Evolutionary conservation across 2,113 vertebrate genomes (phyloP), one percentile per base, ranked within the genome.

Genomic region (Turnix velox): DNA sequence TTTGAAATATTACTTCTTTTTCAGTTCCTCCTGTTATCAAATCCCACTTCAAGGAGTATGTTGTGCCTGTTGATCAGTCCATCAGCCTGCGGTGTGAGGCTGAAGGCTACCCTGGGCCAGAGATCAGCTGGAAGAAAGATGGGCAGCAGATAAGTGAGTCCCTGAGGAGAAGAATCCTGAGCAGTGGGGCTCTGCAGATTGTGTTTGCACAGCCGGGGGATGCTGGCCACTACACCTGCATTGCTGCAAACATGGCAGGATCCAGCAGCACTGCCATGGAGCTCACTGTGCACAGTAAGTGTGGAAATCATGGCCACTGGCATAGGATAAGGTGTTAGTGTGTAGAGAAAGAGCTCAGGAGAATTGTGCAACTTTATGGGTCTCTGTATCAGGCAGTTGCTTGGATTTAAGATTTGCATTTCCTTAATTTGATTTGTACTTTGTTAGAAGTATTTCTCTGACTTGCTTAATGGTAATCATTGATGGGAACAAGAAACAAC

Each of bases 21-120:
- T 77, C 88, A 99, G 99, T 99, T 27, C 98, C 99, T 91, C 99
- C 99, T 51, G 90, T 95, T 78, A 99, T 99, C 94, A 98, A 62
- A 74, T 91, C 98, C 55, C 97, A 97, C 14, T 78, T 82, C 9
- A 95, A 96, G 74, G 97, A 97, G 27, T 98, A 99, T 5, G 39
- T 97, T 11, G 97, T 96, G 54, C 84, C 97, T 4, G 86, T 98
- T 94, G 99, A 99, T 95, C 98, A 98, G 27, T 98, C 99, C n/a
- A 92, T 98, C 83, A 98, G 93, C 6, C 97, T 99, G 33, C 96
- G 96, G 2, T 99, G 99, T 75, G 97, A 98, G 37, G 93, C 98
- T 4, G 97, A 98, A 2, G 99, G 99, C 71, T 97, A 97, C 55
- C 99, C 99, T 5, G 69, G 75, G 3, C 99, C 99, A 10, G 97